Evolutionary conservation across 2,113 vertebrate species (phyloP), one percentile per base, ranked within the genome.

Genomic region (Ochotona curzoniae): DNA sequence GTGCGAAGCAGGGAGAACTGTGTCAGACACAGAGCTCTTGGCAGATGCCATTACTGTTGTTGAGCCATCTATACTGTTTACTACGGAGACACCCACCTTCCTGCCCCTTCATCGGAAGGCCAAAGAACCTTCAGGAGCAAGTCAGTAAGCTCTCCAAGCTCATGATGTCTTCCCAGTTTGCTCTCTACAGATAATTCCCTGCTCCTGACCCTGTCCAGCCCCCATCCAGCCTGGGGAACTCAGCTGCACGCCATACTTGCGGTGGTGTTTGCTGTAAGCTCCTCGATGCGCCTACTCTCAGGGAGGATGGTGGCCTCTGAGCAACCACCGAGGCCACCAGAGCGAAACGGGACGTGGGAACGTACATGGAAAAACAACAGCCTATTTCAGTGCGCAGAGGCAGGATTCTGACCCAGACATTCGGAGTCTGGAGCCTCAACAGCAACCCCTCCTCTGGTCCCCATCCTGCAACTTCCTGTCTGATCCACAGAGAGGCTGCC

Each of bases 31-130:
- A 12, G 44, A n/a, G 51, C 23, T 6, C 54, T 30, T 5, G 7
- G 0, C 20, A 10, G 6, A 20, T 12, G 66, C 11, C 8, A 0
- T 3, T 18, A 17, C 0, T 47, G 21, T 38, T 63, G 69, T 67
- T 35, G 60, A 54, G 35, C 57, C 3, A 8, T 74, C 76, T 28
- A 0, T 23, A 2, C 69, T 47, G 1, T 49, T 11, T 57, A 51
- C 66, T 18, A 23, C 60, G n/a, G 35, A 85, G 35, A 78, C 11
- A 28, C 60, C 15, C 12, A 4, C 28, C 25, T 30, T 25, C 63
- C 78, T 54, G 44, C 54, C n/a, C 14, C n/a, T 12, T 0, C 0
- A 14, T 26, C 38, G 35, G 11, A 63, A 21, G 81, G 32, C 28
- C 9, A 17, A 61, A 57, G 25, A 70, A 35, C 4, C 32, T 60